Conservation (phyloP, 2,888 invertebrate species). For the Lasioglossum zephyrum region DNA sequence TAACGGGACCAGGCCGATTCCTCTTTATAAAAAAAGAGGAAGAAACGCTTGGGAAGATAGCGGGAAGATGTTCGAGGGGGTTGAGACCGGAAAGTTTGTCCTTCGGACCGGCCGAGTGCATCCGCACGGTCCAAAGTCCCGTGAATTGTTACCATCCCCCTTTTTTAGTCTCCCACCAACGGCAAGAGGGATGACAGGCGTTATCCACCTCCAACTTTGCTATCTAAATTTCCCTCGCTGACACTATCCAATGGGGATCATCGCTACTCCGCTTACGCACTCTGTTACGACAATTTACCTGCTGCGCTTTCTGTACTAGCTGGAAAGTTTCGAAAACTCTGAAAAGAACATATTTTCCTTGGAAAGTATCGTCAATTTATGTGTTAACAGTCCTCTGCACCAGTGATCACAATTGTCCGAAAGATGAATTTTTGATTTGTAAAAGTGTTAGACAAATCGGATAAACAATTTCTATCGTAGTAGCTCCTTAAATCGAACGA, state of each 20-base stretch:
- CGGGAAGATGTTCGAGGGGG: background rate
- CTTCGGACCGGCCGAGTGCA: slow-evolving; percentile 43
- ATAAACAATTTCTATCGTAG: background rate
- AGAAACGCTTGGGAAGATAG: background rate
- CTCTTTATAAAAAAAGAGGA: background rate
- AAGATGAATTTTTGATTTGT: background rate
- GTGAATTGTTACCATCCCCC: slow-evolving; percentile 31
- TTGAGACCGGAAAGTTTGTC: slow-evolving; percentile 56
- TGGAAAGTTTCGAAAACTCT: background rate
- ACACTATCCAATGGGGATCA: background rate
- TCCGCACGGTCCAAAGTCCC: slow-evolving; percentile 54
- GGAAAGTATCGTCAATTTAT: background rate
- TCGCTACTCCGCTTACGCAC: background rate
- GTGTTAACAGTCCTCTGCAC: too few species aligned
- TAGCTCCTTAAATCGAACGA: background rate
- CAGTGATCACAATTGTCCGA: background rate
- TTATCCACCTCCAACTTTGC: slow-evolving; percentile 57
- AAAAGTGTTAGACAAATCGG: background rate
- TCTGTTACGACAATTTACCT: background rate
- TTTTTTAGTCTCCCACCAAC: background rate
- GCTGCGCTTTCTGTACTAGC: background rate
- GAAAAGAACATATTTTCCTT: background rate
- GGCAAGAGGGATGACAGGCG: slow-evolving; percentile 36
- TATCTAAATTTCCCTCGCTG: slow-evolving; percentile 60
- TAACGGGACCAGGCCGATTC: slow-evolving; percentile 61